A percentile compares a stretch with the other conserved stretches of the same genome.
Evolutionary conservation across 2,113 vertebrate genomes (phyloP).

Genomic region (Pavo muticus): DNA sequence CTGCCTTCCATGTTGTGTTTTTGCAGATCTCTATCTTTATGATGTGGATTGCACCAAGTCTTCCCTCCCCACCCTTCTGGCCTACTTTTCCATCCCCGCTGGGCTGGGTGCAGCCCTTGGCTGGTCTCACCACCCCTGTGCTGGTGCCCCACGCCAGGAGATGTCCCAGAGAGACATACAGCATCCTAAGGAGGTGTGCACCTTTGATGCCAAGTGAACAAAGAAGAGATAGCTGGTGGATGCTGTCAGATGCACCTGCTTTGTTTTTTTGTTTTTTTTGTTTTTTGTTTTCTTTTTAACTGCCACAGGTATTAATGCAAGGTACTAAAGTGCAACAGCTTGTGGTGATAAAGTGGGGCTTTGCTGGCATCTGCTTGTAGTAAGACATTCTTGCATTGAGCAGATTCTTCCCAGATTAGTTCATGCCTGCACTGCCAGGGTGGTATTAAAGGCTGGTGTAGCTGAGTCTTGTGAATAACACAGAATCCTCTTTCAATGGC

Average conservation of each 20-base stretch:
- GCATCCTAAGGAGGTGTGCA: not conserved
- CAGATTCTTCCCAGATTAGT: not conserved
- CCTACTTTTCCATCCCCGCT: not conserved
- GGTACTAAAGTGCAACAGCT: not conserved
- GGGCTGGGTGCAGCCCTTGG: accelerated
- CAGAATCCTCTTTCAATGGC: not conserved
- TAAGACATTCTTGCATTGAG: not conserved
- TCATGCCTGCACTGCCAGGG: not conserved
- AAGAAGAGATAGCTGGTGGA: not conserved
- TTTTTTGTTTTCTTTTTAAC: not conserved
- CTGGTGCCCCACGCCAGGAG: accelerated
- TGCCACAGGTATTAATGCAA: not conserved
- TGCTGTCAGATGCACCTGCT: not conserved
- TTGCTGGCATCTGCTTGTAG: not conserved
- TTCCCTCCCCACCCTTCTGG: not conserved
- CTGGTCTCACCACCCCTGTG: accelerated
- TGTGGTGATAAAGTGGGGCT: not conserved
- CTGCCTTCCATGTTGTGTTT: not conserved
- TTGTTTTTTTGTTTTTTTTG: not conserved
- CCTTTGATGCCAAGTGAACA: not conserved
- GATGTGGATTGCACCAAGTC: not conserved
- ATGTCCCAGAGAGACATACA: not conserved
- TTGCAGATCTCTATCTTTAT: not conserved
- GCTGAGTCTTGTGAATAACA: not conserved
- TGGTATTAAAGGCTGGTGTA: not conserved